These are phyloP conservation scores for Petaurus breviceps DNA, from an alignment of 2,113 vertebrate genomes.

Conservation along the genomic window DNA sequence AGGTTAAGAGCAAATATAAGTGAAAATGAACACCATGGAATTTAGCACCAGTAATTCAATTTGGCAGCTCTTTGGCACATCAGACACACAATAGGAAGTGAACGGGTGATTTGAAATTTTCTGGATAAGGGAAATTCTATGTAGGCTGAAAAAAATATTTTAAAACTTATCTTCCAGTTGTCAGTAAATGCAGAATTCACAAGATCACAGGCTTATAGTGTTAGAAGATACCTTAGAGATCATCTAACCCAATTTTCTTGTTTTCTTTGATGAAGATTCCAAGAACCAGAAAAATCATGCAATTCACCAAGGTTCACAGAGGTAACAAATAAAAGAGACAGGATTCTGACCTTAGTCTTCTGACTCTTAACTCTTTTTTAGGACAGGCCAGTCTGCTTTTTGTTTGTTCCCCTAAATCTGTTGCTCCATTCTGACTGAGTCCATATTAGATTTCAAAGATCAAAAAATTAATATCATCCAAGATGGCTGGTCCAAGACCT, in stretches of 20 bases:
- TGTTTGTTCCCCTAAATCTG: not conserved
- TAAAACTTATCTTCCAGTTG: not conserved
- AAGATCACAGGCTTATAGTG: not conserved
- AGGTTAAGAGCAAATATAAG: not conserved
- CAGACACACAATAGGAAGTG: not conserved
- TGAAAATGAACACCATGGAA: not conserved
- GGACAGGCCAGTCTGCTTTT: fast-evolving
- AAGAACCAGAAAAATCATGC: not conserved
- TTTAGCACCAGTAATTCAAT: not conserved
- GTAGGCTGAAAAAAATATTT: not conserved
- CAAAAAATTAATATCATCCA: fast-evolving
- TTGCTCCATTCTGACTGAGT: not conserved
- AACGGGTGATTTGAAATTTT: fast-evolving
- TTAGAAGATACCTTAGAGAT: not conserved
- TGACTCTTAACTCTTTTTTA: not conserved
- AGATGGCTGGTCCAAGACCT: fast-evolving
- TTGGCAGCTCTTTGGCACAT: not conserved
- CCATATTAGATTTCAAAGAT: not conserved
- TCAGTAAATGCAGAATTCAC: not conserved
- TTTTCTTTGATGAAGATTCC: not conserved
- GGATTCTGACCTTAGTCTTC: not conserved
- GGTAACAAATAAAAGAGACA: not conserved
- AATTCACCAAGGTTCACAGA: not conserved
- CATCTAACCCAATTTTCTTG: not conserved
- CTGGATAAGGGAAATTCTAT: not conserved